Evolutionary conservation across 2,113 vertebrate genomes (phyloP), one percentile per base, ranked within the genome.

Genomic region (Nibea albiflora): DNA sequence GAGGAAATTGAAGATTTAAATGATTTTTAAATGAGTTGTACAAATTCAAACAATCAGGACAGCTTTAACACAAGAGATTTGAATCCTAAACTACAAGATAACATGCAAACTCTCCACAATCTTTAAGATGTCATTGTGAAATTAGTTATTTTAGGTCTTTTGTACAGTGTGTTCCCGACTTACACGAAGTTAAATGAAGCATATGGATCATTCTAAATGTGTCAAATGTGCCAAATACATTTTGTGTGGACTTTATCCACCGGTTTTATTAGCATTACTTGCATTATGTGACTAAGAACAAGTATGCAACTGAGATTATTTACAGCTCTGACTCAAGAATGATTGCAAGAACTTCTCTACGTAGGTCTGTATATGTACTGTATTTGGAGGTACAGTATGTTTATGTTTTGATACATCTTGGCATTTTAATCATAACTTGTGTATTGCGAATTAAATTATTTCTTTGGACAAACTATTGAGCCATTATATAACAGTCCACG

Each of bases 201-300:
- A 80, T 84, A 84, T 49, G 47, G 26, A 83, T 81, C 11, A 76
- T 67, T 82, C 57, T 73, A 77, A 86, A 84, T n/a, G n/a, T n/a
- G n/a, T n/a, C n/a, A n/a, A n/a, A n/a, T 87, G 88, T 93, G 89
- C 86, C 92, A 90, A 90, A 90, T 83, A 83, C 74, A 84, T 78
- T 76, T 80, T 60, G 67, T 84, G 80, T 83, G 80, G 67, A 79
- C 28, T 89, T 84, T 74, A 80, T 74, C 22, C 61, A 84, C 63
- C 47, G 11, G 6, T 81, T 87, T 79, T 82, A 75, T 85, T 66
- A 50, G 61, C 64, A 68, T 76, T 61, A 75, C n/a, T 86, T 86
- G 89, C 86, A 92, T 85, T 73, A 22, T 89, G 74, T 86, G 75
- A 83, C 67, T 56, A 73, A 72, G 46, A 85, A 88, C 64, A 75